Evolutionary conservation across 2,888 invertebrate species (phyloP).

Genomic region (Ecliptopera silaceata): DNA sequence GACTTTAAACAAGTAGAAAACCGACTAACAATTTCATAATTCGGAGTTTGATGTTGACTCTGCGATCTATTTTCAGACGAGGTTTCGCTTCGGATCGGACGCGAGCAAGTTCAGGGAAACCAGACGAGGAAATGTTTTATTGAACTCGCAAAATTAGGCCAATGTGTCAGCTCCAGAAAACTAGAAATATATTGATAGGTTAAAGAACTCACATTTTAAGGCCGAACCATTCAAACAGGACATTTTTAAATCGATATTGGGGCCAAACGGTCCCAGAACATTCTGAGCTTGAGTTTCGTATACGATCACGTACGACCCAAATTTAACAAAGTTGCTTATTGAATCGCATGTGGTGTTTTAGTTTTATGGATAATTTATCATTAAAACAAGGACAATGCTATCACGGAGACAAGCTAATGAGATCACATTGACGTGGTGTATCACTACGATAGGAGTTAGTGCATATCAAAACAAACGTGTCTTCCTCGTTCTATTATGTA

Average conservation of each 20-base stretch:
- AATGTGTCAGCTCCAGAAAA: conserved; percentile 52
- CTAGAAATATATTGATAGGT: conserved; percentile 33
- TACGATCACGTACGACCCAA: conserved; percentile 67
- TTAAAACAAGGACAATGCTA: conserved; percentile 8
- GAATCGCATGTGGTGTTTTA: conserved; percentile 43
- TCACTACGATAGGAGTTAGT: conserved; percentile 19
- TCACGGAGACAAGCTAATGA: conserved; percentile 16
- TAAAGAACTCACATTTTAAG: conserved; percentile 40
- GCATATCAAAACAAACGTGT: conserved; percentile 24
- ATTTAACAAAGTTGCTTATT: conserved; percentile 54
- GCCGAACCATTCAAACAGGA: conserved; percentile 27
- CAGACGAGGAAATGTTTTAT: conserved; percentile 68
- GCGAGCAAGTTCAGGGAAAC: conserved; percentile 77
- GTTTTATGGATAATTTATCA: conserved; percentile 19
- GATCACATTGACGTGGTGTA: conserved; percentile 23
- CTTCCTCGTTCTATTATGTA: conserved; percentile 31
- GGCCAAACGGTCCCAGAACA: conserved; percentile 50
- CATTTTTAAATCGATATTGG: conserved; percentile 46
- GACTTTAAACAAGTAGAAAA: conserved; percentile 17
- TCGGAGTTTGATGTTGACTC: conserved; percentile 50
- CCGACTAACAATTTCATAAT: conserved; percentile 38
- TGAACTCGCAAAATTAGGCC: conserved; percentile 64
- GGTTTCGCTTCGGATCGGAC: conserved; percentile 47
- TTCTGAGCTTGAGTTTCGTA: conserved; percentile 53
- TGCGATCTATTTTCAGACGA: conserved; percentile 56